Conservation (phyloP, 2,113 vertebrate genomes). For the Atherinomorus stipes region DNA sequence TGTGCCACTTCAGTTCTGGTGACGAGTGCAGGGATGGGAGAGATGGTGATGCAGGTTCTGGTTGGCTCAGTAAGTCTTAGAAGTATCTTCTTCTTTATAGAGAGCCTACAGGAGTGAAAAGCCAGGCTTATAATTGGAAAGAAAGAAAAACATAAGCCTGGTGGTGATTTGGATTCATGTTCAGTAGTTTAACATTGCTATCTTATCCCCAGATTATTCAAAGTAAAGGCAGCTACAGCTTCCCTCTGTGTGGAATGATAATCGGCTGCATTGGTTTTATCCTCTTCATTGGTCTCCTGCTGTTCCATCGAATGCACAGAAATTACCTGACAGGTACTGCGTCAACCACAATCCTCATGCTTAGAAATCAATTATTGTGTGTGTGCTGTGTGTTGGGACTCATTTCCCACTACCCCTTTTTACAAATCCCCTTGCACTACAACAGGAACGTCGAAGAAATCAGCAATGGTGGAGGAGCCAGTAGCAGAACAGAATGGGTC, state of each 20-base stretch:
- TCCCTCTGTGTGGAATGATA: constrained; percentile 93
- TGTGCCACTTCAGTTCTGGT: constrained; percentile 95
- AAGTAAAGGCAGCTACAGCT: constrained; percentile 91
- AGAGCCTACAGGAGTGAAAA: neutral
- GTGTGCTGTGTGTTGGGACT: constrained; percentile 7
- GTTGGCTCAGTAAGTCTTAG: constrained; percentile 89
- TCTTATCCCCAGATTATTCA: constrained; percentile 88
- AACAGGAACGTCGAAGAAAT: constrained; percentile 76
- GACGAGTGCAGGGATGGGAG: constrained; percentile 91
- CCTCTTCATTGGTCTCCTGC: constrained; percentile 88
- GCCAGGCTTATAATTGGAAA: constrained; percentile 9
- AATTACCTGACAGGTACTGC: constrained; percentile 87
- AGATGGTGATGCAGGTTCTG: constrained; percentile 95
- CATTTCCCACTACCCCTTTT: neutral
- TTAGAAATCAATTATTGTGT: neutral
- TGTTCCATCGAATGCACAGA: constrained; percentile 91
- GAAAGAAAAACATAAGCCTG: constrained; percentile 4
- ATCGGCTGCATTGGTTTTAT: constrained; percentile 89
- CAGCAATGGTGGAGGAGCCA: constrained; percentile 75
- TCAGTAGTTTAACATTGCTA: constrained; percentile 15
- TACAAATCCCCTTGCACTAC: neutral
- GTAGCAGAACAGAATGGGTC: constrained; percentile 49
- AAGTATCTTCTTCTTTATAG: constrained; percentile 8
- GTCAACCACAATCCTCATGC: neutral
- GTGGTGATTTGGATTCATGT: constrained; percentile 22